Conservation (phyloP, 2,888 invertebrate species). For the Odontomyia ornata region DNA sequence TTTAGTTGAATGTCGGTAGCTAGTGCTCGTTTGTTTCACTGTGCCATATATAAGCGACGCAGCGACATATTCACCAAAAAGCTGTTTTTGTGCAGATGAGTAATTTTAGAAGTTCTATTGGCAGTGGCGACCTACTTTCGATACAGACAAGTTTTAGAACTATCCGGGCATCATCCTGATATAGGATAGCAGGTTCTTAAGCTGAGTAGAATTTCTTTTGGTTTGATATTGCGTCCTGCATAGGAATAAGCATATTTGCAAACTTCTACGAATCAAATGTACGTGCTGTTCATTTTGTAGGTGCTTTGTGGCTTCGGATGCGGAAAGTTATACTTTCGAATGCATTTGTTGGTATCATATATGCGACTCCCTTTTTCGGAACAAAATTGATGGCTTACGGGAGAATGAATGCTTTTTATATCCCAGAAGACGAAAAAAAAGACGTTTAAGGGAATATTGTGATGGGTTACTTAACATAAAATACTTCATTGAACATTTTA, state of each 20-base stretch:
- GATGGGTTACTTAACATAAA: background rate
- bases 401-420: too few relatives aligned
- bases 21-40: too few relatives aligned
- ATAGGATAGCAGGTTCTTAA: conserved; percentile 64
- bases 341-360: conserved; percentile 72
- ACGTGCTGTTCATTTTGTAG: conserved; percentile 72
- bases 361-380: conserved; percentile 68
- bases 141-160: conserved; percentile 71
- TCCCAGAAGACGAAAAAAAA: too few relatives aligned
- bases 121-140: conserved; percentile 73
- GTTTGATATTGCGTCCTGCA: conserved; percentile 69
- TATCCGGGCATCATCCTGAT: conserved; percentile 61
- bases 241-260: conserved; percentile 76
- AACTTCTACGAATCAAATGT: conserved; percentile 78
- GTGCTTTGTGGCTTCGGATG: conserved; percentile 80
- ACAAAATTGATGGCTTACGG: conserved; percentile 66
- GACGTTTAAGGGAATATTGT: background rate
- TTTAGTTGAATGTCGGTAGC: too few relatives aligned
- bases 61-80: conserved; percentile 78
- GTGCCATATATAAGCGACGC: conserved; percentile 81
- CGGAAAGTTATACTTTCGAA: conserved; percentile 81
- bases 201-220: conserved; percentile 69
- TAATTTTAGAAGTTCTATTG: conserved; percentile 75
- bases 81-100: conserved; percentile 78
- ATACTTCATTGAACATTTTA: conserved; percentile 8